Percentiles rank a stretch among this genome's conserved stretches.
phyloP scores from a whole-genome alignment of 2,797 vertebrate genomes.

The Mycteria americana region DNA sequence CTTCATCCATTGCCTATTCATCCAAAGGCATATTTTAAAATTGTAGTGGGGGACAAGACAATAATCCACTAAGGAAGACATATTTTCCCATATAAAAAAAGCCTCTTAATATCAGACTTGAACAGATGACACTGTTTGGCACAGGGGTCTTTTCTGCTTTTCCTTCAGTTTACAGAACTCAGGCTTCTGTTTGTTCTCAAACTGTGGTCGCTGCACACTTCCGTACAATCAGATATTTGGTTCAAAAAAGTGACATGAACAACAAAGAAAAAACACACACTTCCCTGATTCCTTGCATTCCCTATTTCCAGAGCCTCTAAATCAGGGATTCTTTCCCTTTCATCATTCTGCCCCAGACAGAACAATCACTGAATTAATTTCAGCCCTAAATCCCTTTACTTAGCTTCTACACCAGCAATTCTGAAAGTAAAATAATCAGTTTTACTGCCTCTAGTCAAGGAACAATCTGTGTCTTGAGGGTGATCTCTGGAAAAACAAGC shows the following conservation, averaged over 20 bases:
- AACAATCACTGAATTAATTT: constrained; percentile 16
- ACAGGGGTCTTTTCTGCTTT: neutral
- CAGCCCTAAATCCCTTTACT: constrained; percentile 7
- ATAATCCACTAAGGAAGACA: neutral
- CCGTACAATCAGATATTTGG: neutral
- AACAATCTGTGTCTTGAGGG: neutral
- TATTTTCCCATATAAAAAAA: neutral
- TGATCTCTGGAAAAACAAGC: neutral
- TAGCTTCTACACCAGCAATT: neutral
- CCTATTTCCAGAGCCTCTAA: neutral
- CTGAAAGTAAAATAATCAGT: neutral
- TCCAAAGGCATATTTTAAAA: neutral
- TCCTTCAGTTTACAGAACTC: neutral
- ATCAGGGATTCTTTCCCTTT: neutral
- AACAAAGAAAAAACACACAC: neutral
- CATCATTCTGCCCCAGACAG: neutral
- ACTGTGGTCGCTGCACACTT: neutral
- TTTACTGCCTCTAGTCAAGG: neutral
- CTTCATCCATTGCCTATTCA: neutral
- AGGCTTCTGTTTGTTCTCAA: neutral
- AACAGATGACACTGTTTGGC: neutral
- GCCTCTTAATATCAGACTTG: neutral
- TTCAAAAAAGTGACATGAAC: neutral
- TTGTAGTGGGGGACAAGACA: neutral
- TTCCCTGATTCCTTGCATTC: neutral